phyloP scores from a whole-genome alignment of 2,113 vertebrate species.

The Gymnarchus niloticus region DNA sequence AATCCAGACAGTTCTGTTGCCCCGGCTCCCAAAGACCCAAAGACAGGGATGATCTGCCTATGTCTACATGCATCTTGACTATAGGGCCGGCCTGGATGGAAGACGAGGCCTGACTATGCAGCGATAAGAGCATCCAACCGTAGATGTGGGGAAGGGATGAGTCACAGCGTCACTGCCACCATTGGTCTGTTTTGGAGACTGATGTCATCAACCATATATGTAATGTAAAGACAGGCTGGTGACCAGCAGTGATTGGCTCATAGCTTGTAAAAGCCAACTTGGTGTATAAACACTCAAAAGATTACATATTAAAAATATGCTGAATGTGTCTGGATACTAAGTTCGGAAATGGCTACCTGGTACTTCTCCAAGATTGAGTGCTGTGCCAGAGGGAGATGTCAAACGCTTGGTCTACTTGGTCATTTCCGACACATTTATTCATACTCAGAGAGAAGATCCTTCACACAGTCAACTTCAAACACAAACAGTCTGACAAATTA shows the following conservation, averaged over 20 bases:
- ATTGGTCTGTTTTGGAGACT: background rate
- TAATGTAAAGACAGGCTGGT: background rate
- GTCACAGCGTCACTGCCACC: background rate
- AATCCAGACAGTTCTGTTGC: background rate
- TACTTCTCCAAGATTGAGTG: background rate
- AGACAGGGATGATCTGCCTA: background rate
- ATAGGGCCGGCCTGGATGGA: background rate
- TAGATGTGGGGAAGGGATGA: background rate
- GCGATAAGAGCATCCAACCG: too few species aligned
- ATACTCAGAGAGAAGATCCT: background rate
- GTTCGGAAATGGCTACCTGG: background rate
- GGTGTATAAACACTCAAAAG: background rate
- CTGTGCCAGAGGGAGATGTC: constrained; percentile 1
- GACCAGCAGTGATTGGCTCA: constrained; percentile 4
- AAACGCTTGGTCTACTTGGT: background rate
- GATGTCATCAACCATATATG: background rate
- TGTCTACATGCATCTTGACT: background rate
- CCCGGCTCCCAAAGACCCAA: background rate
- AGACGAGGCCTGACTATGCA: background rate
- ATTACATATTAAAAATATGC: background rate
- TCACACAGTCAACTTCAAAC: background rate
- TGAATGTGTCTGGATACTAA: background rate
- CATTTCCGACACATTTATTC: background rate
- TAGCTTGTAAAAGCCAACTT: background rate
- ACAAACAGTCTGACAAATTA: background rate